Percentiles rank a stretch among this genome's conserved stretches.
Evolutionary conservation across 2,888 invertebrate species (phyloP).

Genomic region (Pristionchus mayeri): DNA sequence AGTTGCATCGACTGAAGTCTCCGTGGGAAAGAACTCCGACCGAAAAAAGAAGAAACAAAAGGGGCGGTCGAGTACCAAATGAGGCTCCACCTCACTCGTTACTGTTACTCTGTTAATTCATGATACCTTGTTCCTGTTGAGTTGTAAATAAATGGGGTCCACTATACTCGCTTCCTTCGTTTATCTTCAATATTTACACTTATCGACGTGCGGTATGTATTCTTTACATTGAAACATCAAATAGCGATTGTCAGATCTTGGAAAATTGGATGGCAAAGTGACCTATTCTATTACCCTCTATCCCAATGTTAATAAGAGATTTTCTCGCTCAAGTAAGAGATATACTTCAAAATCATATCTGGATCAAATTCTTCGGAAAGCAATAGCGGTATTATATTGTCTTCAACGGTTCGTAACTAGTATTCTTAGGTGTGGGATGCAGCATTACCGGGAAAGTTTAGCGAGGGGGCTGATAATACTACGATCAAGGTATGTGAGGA

Average conservation of each 20-base stretch:
- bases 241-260: not conserved
- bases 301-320: slow-evolving; percentile 3
- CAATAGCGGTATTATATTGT: not conserved
- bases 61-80: slow-evolving; percentile 33
- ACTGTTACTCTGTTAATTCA: not conserved
- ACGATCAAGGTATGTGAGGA: slow-evolving; percentile 1
- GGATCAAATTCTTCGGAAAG: slow-evolving; percentile 15
- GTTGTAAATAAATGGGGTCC: slow-evolving; percentile 9
- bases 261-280: slow-evolving; percentile 1
- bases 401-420: not conserved
- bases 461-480: not conserved
- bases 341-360: slow-evolving; percentile 31
- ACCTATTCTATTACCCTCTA: slow-evolving; percentile 26
- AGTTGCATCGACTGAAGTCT: slow-evolving; percentile 38
- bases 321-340: slow-evolving; percentile 41
- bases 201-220: not conserved
- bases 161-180: not conserved
- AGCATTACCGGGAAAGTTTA: slow-evolving; percentile 20
- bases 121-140: not conserved
- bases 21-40: slow-evolving; percentile 36
- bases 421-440: slow-evolving; percentile 21
- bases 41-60: slow-evolving; percentile 45
- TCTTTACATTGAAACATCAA: not conserved
- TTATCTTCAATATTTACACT: slow-evolving; percentile 8
- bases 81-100: not conserved